These are phyloP conservation scores for Parauchenoglanis ngamensis DNA, from an alignment of 2,797 vertebrate genomes.

Conservation along the genomic window DNA sequence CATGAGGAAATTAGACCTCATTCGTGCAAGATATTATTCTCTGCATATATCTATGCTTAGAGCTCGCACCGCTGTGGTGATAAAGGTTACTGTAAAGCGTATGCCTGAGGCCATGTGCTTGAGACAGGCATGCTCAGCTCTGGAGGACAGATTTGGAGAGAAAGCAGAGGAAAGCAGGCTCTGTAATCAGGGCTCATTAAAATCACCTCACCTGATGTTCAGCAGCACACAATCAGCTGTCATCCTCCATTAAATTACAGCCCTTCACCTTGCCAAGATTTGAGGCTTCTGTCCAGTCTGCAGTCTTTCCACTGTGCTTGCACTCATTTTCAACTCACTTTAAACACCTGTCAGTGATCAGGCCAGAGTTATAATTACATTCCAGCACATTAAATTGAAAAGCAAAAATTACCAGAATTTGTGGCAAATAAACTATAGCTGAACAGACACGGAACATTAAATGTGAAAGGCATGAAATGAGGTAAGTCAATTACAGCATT, in stretches of 20 bases:
- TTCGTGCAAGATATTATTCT: constrained; percentile 30
- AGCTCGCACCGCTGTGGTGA: constrained; percentile 7
- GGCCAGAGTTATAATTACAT: constrained; percentile 55
- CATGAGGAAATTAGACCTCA: constrained; percentile 19
- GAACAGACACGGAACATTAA: constrained; percentile 6
- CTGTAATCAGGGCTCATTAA: constrained; percentile 57
- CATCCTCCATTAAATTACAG: constrained; percentile 56
- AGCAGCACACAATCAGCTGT: constrained; percentile 50
- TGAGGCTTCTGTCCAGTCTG: constrained; percentile 47
- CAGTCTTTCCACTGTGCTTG: constrained; percentile 34
- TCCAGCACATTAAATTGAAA: constrained; percentile 46
- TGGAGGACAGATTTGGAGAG: constrained; percentile 20
- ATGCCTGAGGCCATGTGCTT: constrained; percentile 36
- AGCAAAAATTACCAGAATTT: constrained; percentile 32
- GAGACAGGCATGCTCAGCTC: constrained; percentile 15
- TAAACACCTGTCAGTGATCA: constrained; percentile 52
- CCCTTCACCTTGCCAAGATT: constrained; percentile 46
- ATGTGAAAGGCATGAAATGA: constrained; percentile 17
- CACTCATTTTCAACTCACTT: constrained; percentile 35
- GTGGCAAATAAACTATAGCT: constrained; percentile 32
- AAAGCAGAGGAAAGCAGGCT: constrained; percentile 31
- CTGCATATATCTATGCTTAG: constrained; percentile 16
- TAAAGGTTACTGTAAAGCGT: constrained; percentile 39
- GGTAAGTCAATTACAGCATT: constrained; percentile 25
- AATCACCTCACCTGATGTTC: constrained; percentile 49